Conservation (phyloP, 2,888 invertebrate species). For the Cantharis flavilabris region DNA sequence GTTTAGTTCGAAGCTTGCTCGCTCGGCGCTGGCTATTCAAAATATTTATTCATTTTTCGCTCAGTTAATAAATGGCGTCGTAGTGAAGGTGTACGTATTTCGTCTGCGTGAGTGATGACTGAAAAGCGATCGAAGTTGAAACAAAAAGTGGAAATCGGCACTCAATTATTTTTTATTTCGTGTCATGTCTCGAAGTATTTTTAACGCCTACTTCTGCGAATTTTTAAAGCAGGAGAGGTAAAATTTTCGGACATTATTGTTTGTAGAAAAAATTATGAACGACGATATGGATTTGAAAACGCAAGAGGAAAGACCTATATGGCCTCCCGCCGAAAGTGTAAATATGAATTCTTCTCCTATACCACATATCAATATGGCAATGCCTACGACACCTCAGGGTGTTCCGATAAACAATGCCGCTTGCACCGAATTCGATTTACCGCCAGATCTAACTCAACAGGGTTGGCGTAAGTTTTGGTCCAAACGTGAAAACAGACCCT, state of each 20-base stretch:
- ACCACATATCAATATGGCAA: constrained; percentile 52
- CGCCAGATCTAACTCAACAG: constrained; percentile 75
- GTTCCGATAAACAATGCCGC: constrained; percentile 60
- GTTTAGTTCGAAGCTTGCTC: constrained; percentile 8
- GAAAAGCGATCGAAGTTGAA: constrained; percentile 45
- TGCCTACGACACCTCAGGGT: constrained; percentile 64
- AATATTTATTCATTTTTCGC: constrained; percentile 40
- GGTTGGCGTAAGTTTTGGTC: constrained; percentile 99
- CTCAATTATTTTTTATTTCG: constrained; percentile 13
- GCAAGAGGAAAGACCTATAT: constrained; percentile 47
- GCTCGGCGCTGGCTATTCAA: constrained; percentile 14
- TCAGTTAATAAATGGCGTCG: constrained; percentile 58
- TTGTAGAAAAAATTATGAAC: constrained; percentile 48
- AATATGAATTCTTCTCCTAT: constrained; percentile 46
- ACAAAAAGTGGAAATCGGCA: constrained; percentile 29
- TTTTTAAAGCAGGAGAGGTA: constrained; percentile 18
- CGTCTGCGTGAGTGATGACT: constrained; percentile 53
- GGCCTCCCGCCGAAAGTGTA: constrained; percentile 50
- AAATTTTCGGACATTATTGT: constrained; percentile 26
- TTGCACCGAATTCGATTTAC: constrained; percentile 58
- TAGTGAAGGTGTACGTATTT: constrained; percentile 53
- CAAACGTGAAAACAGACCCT: constrained; percentile 90
- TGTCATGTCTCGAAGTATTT: constrained; percentile 8
- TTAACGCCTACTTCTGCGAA: constrained; percentile 8
- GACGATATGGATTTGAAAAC: constrained; percentile 51